Conservation (phyloP, 2,113 vertebrate species). For the Etheostoma spectabile region DNA sequence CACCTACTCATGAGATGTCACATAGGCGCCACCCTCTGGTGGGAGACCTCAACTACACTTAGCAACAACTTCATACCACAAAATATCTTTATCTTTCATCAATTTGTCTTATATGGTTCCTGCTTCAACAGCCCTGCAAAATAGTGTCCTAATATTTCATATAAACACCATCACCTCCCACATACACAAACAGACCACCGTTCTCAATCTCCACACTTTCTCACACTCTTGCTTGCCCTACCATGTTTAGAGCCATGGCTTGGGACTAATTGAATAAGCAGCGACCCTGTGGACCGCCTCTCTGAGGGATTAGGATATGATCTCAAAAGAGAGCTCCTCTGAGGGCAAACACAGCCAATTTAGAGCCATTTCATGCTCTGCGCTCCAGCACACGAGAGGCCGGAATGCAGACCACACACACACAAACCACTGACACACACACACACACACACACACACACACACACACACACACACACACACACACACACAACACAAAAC, state of each 20-base stretch:
- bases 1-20: slow-evolving; percentile 59
- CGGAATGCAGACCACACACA: slow-evolving; percentile 68
- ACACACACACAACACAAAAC: no score
- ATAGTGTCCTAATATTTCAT: slow-evolving; percentile 2
- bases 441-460: slow-evolving; percentile 64
- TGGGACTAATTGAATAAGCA: slow-evolving; percentile 84
- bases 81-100: slow-evolving; percentile 18
- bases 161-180: slow-evolving; percentile 42
- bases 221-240: slow-evolving; percentile 69
- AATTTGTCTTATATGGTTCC: not conserved
- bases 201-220: slow-evolving; percentile 64
- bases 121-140: slow-evolving; percentile 3
- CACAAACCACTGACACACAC: no score
- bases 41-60: slow-evolving; percentile 49
- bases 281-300: slow-evolving; percentile 80
- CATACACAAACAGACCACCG: slow-evolving; percentile 57
- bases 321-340: slow-evolving; percentile 78
- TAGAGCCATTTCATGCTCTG: slow-evolving; percentile 83
- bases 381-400: slow-evolving; percentile 70
- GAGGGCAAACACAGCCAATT: slow-evolving; percentile 84
- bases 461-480: slow-evolving; percentile 42
- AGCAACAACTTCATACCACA: not conserved
- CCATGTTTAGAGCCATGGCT: slow-evolving; percentile 70
- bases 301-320: slow-evolving; percentile 85
- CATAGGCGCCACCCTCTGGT: slow-evolving; percentile 81